phyloP scores from a whole-genome alignment of 2,113 vertebrate species.

The Actenoides hombroni region DNA sequence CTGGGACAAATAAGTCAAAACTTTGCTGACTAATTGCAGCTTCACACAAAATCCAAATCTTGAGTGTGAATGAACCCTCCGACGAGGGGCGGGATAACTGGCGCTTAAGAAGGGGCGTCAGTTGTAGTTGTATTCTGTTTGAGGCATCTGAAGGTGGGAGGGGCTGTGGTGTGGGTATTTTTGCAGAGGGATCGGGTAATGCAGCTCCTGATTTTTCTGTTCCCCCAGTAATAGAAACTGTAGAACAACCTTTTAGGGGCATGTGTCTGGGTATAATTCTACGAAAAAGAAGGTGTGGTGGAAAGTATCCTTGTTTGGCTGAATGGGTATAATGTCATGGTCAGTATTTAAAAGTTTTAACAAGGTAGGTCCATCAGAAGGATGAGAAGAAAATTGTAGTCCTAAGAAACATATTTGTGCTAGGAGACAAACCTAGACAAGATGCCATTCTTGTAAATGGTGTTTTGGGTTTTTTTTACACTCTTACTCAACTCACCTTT shows the following conservation, averaged over 20 bases:
- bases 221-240: not conserved
- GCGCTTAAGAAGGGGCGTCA: not conserved
- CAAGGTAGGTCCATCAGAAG: not conserved
- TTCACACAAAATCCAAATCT: not conserved
- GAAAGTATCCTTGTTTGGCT: not conserved
- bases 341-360: not conserved
- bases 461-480: not conserved
- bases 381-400: not conserved
- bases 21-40: not conserved
- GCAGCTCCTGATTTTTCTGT: not conserved
- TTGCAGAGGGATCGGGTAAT: not conserved
- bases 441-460: not conserved
- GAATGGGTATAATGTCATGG: not conserved
- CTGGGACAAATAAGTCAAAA: not conserved
- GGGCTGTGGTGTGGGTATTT: not conserved
- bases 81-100: not conserved
- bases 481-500: not conserved
- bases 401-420: not conserved
- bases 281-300: not conserved
- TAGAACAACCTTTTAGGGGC: not conserved
- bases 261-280: not conserved
- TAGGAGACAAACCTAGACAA: not conserved
- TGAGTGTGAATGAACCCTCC: not conserved
- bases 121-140: not conserved
- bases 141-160: not conserved